Conservation (phyloP, 2,113 vertebrate genomes). For the Hemichromis elongatus region DNA sequence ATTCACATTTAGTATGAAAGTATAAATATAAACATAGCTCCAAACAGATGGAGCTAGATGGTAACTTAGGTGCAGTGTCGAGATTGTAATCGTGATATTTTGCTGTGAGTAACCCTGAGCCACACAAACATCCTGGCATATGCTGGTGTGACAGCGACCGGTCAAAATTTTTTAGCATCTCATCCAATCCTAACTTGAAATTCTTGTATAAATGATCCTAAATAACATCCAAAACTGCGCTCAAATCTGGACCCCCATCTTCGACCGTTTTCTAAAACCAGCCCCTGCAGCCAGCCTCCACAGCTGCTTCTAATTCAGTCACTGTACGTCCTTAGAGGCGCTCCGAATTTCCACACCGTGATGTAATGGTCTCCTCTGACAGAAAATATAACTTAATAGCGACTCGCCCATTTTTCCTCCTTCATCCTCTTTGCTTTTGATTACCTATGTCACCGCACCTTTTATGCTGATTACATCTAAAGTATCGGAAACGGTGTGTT, state of each 20-base stretch:
- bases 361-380: slow-evolving; percentile 7
- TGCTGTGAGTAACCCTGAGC: neutral
- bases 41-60: neutral
- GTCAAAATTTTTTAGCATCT: neutral
- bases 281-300: neutral
- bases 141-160: neutral
- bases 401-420: neutral
- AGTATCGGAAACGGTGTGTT: slow-evolving; percentile 53
- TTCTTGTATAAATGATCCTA: neutral
- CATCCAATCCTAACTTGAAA: neutral
- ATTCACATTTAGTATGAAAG: neutral
- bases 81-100: neutral
- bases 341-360: neutral
- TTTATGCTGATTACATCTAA: slow-evolving; percentile 36
- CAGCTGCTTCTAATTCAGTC: slow-evolving; percentile 25
- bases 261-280: neutral
- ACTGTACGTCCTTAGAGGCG: neutral
- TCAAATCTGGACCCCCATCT: neutral
- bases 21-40: neutral
- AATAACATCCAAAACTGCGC: neutral
- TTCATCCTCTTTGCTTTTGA: neutral
- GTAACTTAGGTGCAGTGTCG: neutral
- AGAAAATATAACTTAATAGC: slow-evolving; percentile 7
- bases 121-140: neutral
- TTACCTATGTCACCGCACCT: slow-evolving; percentile 31